These are phyloP conservation scores for Anguilla obscura DNA, from an alignment of 2,797 vertebrate species.

Conservation along the genomic window DNA sequence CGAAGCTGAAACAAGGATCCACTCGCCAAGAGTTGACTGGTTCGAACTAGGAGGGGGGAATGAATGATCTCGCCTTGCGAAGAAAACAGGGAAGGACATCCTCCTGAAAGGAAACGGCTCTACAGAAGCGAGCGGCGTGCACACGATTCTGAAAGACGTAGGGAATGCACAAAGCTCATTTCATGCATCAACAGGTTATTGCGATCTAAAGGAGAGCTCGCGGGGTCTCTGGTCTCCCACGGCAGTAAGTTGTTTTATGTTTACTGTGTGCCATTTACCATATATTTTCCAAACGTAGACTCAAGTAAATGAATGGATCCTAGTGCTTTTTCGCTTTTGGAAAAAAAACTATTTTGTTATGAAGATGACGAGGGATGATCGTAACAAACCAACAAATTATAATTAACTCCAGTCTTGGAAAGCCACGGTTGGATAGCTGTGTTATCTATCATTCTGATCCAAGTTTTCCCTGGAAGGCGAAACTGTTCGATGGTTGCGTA, in stretches of 20 bases:
- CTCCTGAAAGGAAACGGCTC: background rate
- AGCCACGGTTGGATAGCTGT: background rate
- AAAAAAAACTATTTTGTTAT: background rate
- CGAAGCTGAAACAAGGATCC: constrained; percentile 32
- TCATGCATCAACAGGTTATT: constrained; percentile 58
- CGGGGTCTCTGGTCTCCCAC: background rate
- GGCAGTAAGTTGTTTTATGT: background rate
- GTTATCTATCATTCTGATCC: background rate
- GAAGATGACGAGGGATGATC: background rate
- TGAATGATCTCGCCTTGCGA: background rate
- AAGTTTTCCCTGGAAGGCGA: background rate
- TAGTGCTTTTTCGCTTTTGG: background rate
- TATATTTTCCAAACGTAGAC: constrained; percentile 5
- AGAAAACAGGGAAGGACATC: constrained; percentile 17
- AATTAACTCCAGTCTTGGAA: background rate
- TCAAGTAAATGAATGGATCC: background rate
- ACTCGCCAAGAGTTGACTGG: constrained; percentile 19
- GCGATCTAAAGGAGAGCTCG: background rate
- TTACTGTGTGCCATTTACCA: constrained; percentile 2
- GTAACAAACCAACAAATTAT: background rate
- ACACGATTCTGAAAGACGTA: background rate
- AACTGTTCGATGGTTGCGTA: background rate
- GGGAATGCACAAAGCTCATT: background rate
- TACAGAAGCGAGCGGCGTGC: constrained; percentile 27
- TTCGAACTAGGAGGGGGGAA: background rate